These are phyloP conservation scores for Melanotus villosus DNA, from an alignment of 2,888 invertebrate genomes.

Conservation along the genomic window DNA sequence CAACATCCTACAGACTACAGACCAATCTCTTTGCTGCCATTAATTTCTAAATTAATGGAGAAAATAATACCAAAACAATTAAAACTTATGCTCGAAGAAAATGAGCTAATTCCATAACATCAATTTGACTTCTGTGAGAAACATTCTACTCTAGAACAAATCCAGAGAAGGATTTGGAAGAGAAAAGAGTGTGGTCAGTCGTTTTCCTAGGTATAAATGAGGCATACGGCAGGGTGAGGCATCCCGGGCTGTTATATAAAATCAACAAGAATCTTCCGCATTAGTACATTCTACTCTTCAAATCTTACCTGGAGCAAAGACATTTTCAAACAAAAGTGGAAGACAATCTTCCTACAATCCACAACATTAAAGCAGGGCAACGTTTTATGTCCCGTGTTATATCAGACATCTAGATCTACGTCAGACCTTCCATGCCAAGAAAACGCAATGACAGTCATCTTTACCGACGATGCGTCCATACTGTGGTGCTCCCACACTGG, in stretches of 20 bases:
- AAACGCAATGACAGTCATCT: too few relatives aligned
- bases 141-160: background rate
- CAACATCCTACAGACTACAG: background rate
- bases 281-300: background rate
- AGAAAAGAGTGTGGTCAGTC: background rate
- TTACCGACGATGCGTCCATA: background rate
- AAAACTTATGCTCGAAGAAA: background rate
- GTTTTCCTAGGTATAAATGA: background rate
- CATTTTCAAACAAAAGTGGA: background rate
- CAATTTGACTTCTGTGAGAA: background rate
- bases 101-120: background rate
- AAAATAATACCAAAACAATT: background rate
- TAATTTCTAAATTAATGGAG: background rate
- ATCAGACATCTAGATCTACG: background rate
- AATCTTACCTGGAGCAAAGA: background rate
- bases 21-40: background rate
- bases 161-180: background rate
- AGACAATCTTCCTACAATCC: too few relatives aligned
- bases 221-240: background rate
- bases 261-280: background rate
- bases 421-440: background rate
- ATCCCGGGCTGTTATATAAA: background rate
- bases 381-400: too few relatives aligned
- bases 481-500: background rate
- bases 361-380: too few relatives aligned